Conservation (phyloP, 1,140 invertebrate species). For the Druon quercuslanigerum region DNA sequence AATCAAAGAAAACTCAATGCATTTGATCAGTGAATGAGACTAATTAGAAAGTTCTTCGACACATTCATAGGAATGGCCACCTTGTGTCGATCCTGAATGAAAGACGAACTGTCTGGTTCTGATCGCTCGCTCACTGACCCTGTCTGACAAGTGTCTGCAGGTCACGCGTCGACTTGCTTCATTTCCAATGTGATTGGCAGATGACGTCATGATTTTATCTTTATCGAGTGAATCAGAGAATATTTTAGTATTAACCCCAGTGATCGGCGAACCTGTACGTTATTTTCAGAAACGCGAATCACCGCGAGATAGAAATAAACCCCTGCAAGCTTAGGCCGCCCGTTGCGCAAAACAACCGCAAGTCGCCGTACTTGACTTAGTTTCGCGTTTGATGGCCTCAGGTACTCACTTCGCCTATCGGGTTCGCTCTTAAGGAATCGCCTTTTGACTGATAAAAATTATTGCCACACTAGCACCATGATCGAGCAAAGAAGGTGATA, state of each 20-base stretch:
- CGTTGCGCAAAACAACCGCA: constrained; percentile 57
- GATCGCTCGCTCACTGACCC: not conserved
- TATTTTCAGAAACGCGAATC: constrained; percentile 68
- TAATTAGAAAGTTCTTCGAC: not conserved
- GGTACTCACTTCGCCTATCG: constrained; percentile 38
- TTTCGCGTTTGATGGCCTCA: constrained; percentile 55
- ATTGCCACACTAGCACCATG: constrained; percentile 39
- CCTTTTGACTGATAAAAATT: not conserved
- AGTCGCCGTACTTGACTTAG: constrained; percentile 63
- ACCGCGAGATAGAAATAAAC: constrained; percentile 65
- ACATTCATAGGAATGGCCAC: not conserved
- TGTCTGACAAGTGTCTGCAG: not conserved
- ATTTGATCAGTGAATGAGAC: no score
- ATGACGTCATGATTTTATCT: constrained; percentile 3
- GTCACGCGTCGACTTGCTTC: constrained; percentile 1
- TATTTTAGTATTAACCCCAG: constrained; percentile 21
- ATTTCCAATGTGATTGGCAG: not conserved
- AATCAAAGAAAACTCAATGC: no score
- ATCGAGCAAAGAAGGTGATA: constrained; percentile 54
- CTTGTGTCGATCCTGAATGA: not conserved
- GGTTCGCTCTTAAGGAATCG: not conserved
- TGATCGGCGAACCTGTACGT: constrained; percentile 45
- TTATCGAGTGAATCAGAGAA: not conserved
- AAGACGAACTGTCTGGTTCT: not conserved
- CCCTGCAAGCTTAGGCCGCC: constrained; percentile 39